These are phyloP conservation scores for Pocillopora damicornis DNA, from an alignment of 64 coral and sea anemone species.

Conservation along the genomic window DNA sequence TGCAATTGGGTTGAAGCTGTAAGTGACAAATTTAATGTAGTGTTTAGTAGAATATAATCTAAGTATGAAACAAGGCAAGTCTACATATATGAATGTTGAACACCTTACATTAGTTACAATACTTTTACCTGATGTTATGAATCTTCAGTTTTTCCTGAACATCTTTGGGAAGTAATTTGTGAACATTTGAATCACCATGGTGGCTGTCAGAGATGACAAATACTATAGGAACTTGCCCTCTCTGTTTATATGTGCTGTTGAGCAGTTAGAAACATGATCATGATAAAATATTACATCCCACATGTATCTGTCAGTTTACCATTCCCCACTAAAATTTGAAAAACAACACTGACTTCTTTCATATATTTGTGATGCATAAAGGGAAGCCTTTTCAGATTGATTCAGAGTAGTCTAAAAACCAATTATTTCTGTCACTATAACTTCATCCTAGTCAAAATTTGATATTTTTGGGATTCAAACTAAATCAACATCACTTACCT, in stretches of 20 bases:
- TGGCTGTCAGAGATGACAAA: constrained; percentile 95
- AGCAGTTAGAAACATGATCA: background rate
- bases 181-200: constrained; percentile 82
- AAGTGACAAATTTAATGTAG: background rate
- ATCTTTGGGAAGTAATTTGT: constrained; percentile 84
- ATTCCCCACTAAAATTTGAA: too few relatives aligned
- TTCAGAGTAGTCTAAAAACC: too few relatives aligned
- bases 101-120: background rate
- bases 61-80: background rate
- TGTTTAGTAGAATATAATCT: background rate
- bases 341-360: too few relatives aligned
- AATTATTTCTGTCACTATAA: too few relatives aligned
- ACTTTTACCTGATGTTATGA: constrained; percentile 65
- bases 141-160: constrained; percentile 55
- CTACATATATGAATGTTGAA: background rate
- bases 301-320: background rate
- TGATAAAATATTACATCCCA: background rate
- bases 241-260: constrained; percentile 64
- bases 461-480: too few relatives aligned
- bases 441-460: too few relatives aligned
- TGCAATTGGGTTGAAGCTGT: constrained; percentile 92
- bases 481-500: background rate
- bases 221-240: constrained; percentile 74
- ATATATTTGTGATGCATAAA: too few relatives aligned
- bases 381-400: too few relatives aligned